These are phyloP conservation scores for Neopipo cinnamomea DNA, from an alignment of 2,113 vertebrate species.

Conservation along the genomic window DNA sequence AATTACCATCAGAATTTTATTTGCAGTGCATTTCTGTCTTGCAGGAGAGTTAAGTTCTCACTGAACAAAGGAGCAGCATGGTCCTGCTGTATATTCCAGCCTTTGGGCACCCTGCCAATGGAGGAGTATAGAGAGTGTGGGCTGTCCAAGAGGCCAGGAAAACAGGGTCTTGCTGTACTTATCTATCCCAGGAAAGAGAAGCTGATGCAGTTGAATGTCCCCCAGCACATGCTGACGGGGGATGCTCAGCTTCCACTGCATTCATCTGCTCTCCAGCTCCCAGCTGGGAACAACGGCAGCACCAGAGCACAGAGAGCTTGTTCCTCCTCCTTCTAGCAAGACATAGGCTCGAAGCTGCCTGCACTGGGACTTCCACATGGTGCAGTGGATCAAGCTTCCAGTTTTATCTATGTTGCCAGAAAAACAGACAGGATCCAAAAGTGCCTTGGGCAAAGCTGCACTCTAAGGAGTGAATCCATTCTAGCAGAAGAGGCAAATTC, in stretches of 20 bases:
- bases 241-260: neutral
- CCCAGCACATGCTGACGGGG: neutral
- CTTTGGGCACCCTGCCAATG: neutral
- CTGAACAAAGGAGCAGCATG: neutral
- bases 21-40: neutral
- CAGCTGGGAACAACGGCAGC: neutral
- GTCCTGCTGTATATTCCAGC: neutral
- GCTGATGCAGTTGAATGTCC: neutral
- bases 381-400: neutral
- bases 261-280: neutral
- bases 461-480: neutral
- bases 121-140: accelerated
- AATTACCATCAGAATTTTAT: neutral
- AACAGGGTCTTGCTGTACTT: neutral
- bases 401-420: neutral
- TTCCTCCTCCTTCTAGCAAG: neutral
- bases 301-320: neutral
- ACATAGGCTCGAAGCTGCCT: neutral
- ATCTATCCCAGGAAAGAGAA: neutral
- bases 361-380: neutral
- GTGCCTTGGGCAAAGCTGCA: neutral
- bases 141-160: neutral
- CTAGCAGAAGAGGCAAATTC: neutral
- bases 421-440: neutral
- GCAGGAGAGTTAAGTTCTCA: neutral